These are phyloP conservation scores for Dicrostonyx torquatus DNA, from an alignment of 2,797 vertebrate genomes.

Conservation along the genomic window DNA sequence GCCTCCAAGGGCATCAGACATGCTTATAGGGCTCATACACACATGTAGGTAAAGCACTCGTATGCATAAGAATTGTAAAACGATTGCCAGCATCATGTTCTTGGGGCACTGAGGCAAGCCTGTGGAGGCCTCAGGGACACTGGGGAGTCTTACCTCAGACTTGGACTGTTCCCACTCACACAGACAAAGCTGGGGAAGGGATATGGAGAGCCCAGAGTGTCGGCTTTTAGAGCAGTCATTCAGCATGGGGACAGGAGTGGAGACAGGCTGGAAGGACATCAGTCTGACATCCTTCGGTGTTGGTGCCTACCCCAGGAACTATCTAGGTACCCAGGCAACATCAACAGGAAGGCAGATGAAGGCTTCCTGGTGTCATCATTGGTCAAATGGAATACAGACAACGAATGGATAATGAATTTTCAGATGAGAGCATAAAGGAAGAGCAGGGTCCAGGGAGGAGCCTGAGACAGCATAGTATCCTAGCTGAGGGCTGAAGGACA, in stretches of 20 bases:
- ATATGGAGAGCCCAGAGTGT: accelerated
- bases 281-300: background rate
- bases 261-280: background rate
- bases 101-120: background rate
- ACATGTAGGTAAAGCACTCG: background rate
- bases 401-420: background rate
- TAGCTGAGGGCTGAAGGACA: background rate
- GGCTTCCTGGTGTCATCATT: background rate
- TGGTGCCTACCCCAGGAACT: background rate
- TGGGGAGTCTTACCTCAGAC: background rate
- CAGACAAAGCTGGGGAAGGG: background rate
- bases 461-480: background rate
- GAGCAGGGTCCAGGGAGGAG: too few species aligned
- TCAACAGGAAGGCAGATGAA: too few species aligned
- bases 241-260: background rate
- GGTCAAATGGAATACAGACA: background rate
- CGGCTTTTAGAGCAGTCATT: background rate
- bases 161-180: background rate
- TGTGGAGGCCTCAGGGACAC: background rate
- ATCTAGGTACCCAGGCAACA: background rate
- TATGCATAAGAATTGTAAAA: background rate
- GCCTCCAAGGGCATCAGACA: background rate
- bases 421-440: background rate
- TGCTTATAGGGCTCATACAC: too few species aligned
- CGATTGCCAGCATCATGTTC: background rate